Percentiles rank a stretch among this genome's conserved stretches.
These are phyloP conservation scores for Biston stratarius DNA, from an alignment of 2,888 invertebrate species.

Conservation along the genomic window DNA sequence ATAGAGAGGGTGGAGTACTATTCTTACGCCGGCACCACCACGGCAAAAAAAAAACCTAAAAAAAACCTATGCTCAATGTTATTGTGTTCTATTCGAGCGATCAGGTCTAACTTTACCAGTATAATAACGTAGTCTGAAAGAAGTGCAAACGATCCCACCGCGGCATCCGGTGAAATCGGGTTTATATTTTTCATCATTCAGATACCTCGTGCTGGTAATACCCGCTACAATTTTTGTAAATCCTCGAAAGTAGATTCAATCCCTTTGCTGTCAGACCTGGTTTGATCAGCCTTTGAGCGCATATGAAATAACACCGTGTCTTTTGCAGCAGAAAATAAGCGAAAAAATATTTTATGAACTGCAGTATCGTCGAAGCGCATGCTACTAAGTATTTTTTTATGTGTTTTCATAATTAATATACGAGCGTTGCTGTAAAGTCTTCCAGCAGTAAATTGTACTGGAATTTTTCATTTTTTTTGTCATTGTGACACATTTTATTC, in stretches of 20 bases:
- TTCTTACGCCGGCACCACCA: too few relatives aligned
- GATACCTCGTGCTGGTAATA: conserved; percentile 50
- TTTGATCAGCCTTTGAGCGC: conserved; percentile 63
- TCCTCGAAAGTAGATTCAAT: conserved; percentile 67
- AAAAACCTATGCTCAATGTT: too few relatives aligned
- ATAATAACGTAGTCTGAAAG: background rate
- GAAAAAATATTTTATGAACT: conserved; percentile 57
- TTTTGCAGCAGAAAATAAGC: conserved; percentile 52
- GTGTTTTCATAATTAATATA: conserved; percentile 51
- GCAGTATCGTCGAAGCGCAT: conserved; percentile 22
- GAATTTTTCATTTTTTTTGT: conserved; percentile 44
- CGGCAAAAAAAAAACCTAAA: too few relatives aligned
- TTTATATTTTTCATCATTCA: conserved; percentile 52
- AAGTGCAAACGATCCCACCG: conserved; percentile 41
- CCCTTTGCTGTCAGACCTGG: conserved; percentile 51
- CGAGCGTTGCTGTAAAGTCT: conserved; percentile 31
- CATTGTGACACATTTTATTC: conserved; percentile 47
- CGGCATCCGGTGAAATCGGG: conserved; percentile 42
- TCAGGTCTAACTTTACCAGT: background rate
- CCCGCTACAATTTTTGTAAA: conserved; percentile 67
- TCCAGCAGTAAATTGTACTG: conserved; percentile 30
- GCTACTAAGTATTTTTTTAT: conserved; percentile 29
- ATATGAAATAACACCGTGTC: conserved; percentile 49
- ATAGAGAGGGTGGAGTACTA: too few relatives aligned
- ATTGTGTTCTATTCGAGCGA: too few relatives aligned